Conservation (phyloP, 2,888 invertebrate species). For the Drosophila meridionalis region DNA sequence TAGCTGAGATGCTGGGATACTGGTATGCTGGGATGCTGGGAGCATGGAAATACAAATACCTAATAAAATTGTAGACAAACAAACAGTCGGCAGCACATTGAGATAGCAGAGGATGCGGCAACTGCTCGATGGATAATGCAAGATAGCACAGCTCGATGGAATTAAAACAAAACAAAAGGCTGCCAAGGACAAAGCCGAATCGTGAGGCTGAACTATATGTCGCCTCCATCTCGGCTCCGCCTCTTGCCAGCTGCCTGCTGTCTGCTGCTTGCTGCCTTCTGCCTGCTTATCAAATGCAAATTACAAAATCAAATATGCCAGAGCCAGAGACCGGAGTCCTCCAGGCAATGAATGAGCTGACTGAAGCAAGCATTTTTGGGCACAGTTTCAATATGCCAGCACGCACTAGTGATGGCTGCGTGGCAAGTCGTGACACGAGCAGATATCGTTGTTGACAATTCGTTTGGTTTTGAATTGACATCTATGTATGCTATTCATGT, state of each 20-base stretch:
- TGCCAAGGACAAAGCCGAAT: slow-evolving; percentile 54
- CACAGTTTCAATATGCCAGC: slow-evolving; percentile 32
- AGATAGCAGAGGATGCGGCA: slow-evolving; percentile 27
- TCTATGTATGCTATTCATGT: neutral
- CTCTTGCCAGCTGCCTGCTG: slow-evolving; percentile 35
- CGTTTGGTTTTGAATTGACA: neutral
- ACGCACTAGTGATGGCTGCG: slow-evolving; percentile 13
- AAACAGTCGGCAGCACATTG: slow-evolving; percentile 25
- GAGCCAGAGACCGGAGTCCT: slow-evolving; percentile 39
- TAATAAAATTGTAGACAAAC: slow-evolving; percentile 58
- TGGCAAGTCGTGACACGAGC: neutral
- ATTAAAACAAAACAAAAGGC: slow-evolving; percentile 76
- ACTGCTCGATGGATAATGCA: slow-evolving; percentile 47
- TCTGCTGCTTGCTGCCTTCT: slow-evolving; percentile 42
- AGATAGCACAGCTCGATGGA: slow-evolving; percentile 71
- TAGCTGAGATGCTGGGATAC: slow-evolving; percentile 1
- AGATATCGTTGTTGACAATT: neutral
- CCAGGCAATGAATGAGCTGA: slow-evolving; percentile 30
- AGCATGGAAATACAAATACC: slow-evolving; percentile 47
- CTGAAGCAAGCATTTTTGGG: slow-evolving; percentile 43
- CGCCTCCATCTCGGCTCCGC: neutral
- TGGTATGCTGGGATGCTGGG: neutral
- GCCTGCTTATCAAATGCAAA: slow-evolving; percentile 73
- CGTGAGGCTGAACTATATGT: slow-evolving; percentile 49
- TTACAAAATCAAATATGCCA: slow-evolving; percentile 76